A percentile compares a stretch with the other conserved stretches of the same genome.
Evolutionary conservation across 2,888 invertebrate genomes (phyloP).

Genomic region (Serrognathus titanus): DNA sequence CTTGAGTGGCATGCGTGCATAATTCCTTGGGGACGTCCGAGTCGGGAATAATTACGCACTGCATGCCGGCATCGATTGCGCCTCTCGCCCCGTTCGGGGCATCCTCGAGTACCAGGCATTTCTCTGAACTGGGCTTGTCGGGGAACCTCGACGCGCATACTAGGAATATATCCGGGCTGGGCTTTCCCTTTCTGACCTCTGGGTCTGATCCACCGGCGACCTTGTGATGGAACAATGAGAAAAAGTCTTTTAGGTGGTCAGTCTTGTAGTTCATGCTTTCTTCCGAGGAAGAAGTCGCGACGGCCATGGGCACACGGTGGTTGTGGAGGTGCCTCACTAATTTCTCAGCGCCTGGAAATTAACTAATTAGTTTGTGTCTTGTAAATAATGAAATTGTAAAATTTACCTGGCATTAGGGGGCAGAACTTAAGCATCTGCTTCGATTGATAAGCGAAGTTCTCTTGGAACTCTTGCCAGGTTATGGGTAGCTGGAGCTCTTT

Average conservation of each 20-base stretch:
- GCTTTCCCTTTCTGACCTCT: slow-evolving; percentile 68
- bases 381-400: not conserved
- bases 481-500: slow-evolving; percentile 66
- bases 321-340: slow-evolving; percentile 59
- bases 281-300: slow-evolving; percentile 65
- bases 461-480: slow-evolving; percentile 62
- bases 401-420: slow-evolving; percentile 29
- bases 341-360: slow-evolving; percentile 52
- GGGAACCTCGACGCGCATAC: slow-evolving; percentile 60
- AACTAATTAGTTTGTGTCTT: not conserved
- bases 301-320: slow-evolving; percentile 61
- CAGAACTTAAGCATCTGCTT: slow-evolving; percentile 29
- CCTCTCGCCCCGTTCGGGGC: slow-evolving; percentile 63
- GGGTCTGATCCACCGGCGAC: slow-evolving; percentile 61
- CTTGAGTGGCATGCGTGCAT: slow-evolving; percentile 50
- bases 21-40: slow-evolving; percentile 44
- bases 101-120: slow-evolving; percentile 65
- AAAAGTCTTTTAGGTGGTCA: slow-evolving; percentile 49
- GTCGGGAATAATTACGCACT: slow-evolving; percentile 58
- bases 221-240: slow-evolving; percentile 55
- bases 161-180: slow-evolving; percentile 67
- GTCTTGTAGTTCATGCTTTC: slow-evolving; percentile 57
- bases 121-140: slow-evolving; percentile 49
- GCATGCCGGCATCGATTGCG: slow-evolving; percentile 59
- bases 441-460: slow-evolving; percentile 58